These are phyloP conservation scores for Linnaemya vulpina DNA, from an alignment of 2,888 invertebrate genomes.

Conservation along the genomic window DNA sequence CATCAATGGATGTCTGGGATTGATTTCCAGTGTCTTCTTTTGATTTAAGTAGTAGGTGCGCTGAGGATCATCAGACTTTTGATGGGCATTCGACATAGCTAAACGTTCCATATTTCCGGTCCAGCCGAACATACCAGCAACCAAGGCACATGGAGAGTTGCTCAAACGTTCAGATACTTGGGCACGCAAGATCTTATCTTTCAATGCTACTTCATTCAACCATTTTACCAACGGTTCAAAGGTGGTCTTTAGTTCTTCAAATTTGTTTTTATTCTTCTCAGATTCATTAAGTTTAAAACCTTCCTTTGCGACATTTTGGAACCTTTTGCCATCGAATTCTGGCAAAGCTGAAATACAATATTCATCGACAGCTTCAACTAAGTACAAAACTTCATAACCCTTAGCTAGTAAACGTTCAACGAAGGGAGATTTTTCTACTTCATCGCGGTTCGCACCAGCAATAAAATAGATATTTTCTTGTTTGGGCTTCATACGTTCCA, in stretches of 20 bases:
- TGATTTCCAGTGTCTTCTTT: slow-evolving; percentile 98
- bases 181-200: slow-evolving; percentile 91
- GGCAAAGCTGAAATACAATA: slow-evolving; percentile 98
- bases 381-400: slow-evolving; percentile 97
- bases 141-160: slow-evolving; percentile 97
- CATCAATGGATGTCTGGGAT: slow-evolving; percentile 98
- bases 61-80: slow-evolving; percentile 96
- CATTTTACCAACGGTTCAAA: slow-evolving; percentile 96
- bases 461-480: slow-evolving; percentile 98
- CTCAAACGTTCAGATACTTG: slow-evolving; percentile 93
- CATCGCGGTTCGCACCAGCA: slow-evolving; percentile 93
- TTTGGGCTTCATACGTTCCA: slow-evolving; percentile 96
- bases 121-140: slow-evolving; percentile 99
- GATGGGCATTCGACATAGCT: slow-evolving; percentile 97
- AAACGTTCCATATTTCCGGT: slow-evolving; percentile 99
- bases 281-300: slow-evolving; percentile 93
- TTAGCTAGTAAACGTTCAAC: slow-evolving; percentile 96
- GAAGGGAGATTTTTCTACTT: slow-evolving; percentile 96
- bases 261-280: slow-evolving; percentile 88
- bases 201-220: slow-evolving; percentile 92
- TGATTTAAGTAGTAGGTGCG: slow-evolving; percentile 93
- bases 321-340: slow-evolving; percentile 99
- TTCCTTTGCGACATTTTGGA: slow-evolving; percentile 99
- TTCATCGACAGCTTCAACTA: slow-evolving; percentile 99
- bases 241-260: slow-evolving; percentile 89